A percentile compares a stretch with the other conserved stretches of the same genome.
Conservation (phyloP, 1,140 invertebrate species). For the Pseudomyrmex dendroicus region DNA sequence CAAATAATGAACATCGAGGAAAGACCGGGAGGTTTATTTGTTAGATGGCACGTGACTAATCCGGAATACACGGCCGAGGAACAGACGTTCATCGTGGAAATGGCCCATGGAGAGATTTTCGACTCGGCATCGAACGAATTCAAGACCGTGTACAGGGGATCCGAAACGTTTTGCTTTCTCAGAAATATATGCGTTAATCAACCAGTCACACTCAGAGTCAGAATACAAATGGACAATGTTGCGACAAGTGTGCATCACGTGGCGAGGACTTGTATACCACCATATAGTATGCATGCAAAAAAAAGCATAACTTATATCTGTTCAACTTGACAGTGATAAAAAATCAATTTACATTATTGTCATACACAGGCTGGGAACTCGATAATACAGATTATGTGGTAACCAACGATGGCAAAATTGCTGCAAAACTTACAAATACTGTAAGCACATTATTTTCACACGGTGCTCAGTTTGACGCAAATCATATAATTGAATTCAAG, state of each 20-base stretch:
- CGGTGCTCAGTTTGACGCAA: slow-evolving; percentile 65
- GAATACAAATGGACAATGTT: slow-evolving; percentile 63
- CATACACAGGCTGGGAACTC: slow-evolving; percentile 34
- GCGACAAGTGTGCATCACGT: slow-evolving; percentile 67
- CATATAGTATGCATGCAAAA: slow-evolving; percentile 15
- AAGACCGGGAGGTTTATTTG: slow-evolving; percentile 69
- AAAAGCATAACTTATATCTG: background rate
- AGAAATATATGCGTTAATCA: slow-evolving; percentile 67
- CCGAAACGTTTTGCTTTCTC: slow-evolving; percentile 69
- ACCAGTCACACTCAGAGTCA: slow-evolving; percentile 68
- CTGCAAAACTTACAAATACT: slow-evolving; percentile 53
- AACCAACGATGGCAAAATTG: slow-evolving; percentile 21
- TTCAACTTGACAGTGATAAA: background rate
- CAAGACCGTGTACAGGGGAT: slow-evolving; percentile 69
- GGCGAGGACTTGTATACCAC: slow-evolving; percentile 61
- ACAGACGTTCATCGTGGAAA: slow-evolving; percentile 72
- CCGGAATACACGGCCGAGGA: slow-evolving; percentile 70
- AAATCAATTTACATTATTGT: background rate
- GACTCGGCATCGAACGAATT: slow-evolving; percentile 62
- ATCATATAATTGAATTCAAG: slow-evolving; percentile 75
- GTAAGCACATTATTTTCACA: slow-evolving; percentile 69
- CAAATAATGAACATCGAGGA: slow-evolving; percentile 71
- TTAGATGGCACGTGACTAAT: slow-evolving; percentile 72
- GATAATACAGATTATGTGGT: slow-evolving; percentile 33
- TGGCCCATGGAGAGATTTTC: slow-evolving; percentile 62